phyloP scores from a whole-genome alignment of 2,797 vertebrate genomes.

The Enteromius viviparus region DNA sequence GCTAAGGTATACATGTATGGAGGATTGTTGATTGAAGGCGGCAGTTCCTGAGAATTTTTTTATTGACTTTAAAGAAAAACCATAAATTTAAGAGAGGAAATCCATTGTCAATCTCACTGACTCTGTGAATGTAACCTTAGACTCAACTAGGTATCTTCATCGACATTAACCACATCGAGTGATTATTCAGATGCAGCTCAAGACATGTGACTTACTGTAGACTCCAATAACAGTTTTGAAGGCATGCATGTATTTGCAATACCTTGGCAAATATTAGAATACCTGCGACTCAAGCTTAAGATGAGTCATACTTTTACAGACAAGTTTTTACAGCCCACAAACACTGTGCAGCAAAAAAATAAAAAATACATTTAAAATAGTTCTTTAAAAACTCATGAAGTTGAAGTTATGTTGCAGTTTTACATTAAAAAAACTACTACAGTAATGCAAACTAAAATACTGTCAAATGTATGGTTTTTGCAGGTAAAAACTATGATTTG shows the following conservation, averaged over 20 bases:
- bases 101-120: neutral
- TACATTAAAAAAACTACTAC: neutral
- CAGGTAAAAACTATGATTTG: neutral
- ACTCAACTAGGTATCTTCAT: neutral
- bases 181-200: neutral
- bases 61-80: neutral
- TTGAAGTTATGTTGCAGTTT: neutral
- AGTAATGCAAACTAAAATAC: neutral
- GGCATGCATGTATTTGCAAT: constrained; percentile 32
- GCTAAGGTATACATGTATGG: neutral
- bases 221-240: neutral
- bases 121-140: constrained; percentile 1
- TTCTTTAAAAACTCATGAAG: neutral
- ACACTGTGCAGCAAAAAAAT: neutral
- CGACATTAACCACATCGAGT: neutral
- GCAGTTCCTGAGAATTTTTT: neutral
- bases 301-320: constrained; percentile 28
- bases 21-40: constrained; percentile 13
- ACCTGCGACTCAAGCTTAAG: constrained; percentile 14
- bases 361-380: neutral
- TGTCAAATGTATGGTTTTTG: neutral
- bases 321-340: constrained; percentile 18
- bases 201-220: neutral
- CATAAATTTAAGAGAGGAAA: neutral
- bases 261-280: constrained; percentile 15